phyloP scores from a whole-genome alignment of 2,888 invertebrate species.

The Lacanobia wlatinum region DNA sequence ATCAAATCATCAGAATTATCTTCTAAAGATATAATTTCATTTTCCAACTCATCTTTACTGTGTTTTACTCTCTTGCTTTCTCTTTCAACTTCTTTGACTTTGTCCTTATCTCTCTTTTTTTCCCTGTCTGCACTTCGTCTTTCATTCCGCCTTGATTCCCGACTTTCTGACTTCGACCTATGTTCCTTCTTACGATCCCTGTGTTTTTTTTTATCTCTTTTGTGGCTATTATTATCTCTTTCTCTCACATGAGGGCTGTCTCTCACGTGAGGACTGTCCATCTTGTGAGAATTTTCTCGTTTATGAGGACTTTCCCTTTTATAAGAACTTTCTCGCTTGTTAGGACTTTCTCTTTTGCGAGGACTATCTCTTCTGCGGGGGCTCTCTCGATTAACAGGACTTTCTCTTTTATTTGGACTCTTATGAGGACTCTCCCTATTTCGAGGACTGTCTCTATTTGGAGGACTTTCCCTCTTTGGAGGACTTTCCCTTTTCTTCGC shows the following conservation, averaged over 20 bases:
- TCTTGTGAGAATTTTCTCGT: constrained; percentile 60
- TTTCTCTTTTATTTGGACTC: constrained; percentile 57
- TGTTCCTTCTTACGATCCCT: constrained; percentile 78
- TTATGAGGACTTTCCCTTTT: constrained; percentile 54
- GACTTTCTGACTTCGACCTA: constrained; percentile 76
- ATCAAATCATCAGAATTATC: constrained; percentile 90
- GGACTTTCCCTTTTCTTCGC: constrained; percentile 67
- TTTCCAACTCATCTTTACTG: constrained; percentile 76
- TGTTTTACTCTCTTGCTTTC: constrained; percentile 70
- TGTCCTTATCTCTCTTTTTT: constrained; percentile 68
- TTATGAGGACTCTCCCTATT: constrained; percentile 66
- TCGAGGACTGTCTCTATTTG: constrained; percentile 61
- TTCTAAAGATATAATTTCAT: constrained; percentile 85
- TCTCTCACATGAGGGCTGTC: constrained; percentile 58
- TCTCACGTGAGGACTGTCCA: constrained; percentile 57
- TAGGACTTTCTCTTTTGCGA: constrained; percentile 66
- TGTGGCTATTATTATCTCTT: constrained; percentile 49
- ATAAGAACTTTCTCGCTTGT: constrained; percentile 53
- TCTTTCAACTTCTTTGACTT: constrained; percentile 66
- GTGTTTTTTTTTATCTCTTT: constrained; percentile 77
- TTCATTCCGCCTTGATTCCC: constrained; percentile 69
- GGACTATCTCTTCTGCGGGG: constrained; percentile 68
- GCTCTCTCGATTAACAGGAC: constrained; percentile 61
- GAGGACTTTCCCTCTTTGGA: constrained; percentile 66
- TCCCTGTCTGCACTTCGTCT: constrained; percentile 70